A percentile compares a stretch with the other conserved stretches of the same genome.
Conservation (phyloP, 2,113 vertebrate species). For the Carlito syrichta region DNA sequence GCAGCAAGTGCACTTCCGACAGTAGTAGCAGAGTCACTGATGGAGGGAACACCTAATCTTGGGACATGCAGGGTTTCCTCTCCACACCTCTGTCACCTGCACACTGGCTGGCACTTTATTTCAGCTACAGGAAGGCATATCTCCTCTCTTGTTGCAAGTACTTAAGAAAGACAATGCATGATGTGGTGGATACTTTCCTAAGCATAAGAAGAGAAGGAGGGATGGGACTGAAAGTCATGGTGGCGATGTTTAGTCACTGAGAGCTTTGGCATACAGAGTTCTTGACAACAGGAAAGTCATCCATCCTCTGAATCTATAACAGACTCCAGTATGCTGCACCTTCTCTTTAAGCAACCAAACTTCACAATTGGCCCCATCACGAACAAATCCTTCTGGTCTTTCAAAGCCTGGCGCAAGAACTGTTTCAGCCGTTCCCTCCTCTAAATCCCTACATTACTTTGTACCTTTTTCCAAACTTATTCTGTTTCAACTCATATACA, state of each 20-base stretch:
- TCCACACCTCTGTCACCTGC: fast-evolving
- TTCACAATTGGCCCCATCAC: too few relatives aligned
- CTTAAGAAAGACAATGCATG: background rate
- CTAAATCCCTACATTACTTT: background rate
- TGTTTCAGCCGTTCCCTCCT: background rate
- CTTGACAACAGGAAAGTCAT: background rate
- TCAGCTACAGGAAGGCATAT: fast-evolving
- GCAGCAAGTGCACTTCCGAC: too few relatives aligned
- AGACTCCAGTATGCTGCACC: too few relatives aligned
- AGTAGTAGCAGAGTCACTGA: too few relatives aligned
- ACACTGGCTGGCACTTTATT: background rate
- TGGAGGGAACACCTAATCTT: too few relatives aligned
- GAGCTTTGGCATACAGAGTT: background rate
- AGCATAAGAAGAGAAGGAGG: background rate
- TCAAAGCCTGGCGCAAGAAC: background rate
- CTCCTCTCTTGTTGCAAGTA: background rate
- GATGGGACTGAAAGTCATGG: background rate
- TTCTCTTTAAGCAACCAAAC: too few relatives aligned
- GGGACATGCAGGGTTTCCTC: background rate
- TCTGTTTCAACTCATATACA: background rate
- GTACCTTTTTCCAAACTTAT: too few relatives aligned
- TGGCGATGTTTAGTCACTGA: too few relatives aligned
- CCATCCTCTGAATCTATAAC: background rate
- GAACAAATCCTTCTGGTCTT: fast-evolving
- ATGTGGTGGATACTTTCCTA: background rate